Base-by-base conservation (phyloP, 2,888 invertebrate genomes). In the Mycalesis mineus region DNA sequence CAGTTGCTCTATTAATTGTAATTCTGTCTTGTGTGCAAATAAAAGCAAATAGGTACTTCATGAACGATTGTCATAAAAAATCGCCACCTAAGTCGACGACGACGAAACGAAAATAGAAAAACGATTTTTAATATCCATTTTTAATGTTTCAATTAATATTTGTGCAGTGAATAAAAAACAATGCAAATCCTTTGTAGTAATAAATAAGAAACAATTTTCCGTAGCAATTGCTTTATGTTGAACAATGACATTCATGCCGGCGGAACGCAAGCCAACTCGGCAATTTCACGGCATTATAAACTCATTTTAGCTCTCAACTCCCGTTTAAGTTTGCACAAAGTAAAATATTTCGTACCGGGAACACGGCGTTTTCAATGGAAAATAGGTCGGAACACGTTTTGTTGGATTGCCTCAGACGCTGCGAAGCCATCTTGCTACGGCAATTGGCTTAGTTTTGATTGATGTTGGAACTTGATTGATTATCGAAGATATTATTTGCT, bases 261-360 rank as follows among this genome's bases (percentile, higher is more conserved):
- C 28, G 51, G 56, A 58, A 58, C 57, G 44, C 53, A 54, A 41
- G 56, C 57, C 66, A 68, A 67, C 74, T 73, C 66, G 65, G 73
- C 73, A 80, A 77, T 80, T 77, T 74, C 63, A 63, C 64, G 67
- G 72, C 69, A 75, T 78, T 78, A 77, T 75, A 80, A 78, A 78
- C 76, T 78, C 75, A 77, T 81, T 80, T 79, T 64, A 67, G 67
- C 65, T 63, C 66, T 58, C 62, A 62, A 61, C 57, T 55, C 39
- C 53, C 55, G 60, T 61, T 63, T 62, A 61, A 65, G 62, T 66
- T 71, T 69, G 59, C 64, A 70, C 72, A 72, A 74, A 73, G 74
- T 70, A 71, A 74, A 76, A 77, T 75, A 70, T 69, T 74, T 72
- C 69, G 68, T 69, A 71, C 69, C 65, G 63, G 65, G 65, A 69